A percentile compares a stretch with the other conserved stretches of the same genome.
phyloP scores from a whole-genome alignment of 2,797 vertebrate species.

The Parauchenoglanis punctatus region DNA sequence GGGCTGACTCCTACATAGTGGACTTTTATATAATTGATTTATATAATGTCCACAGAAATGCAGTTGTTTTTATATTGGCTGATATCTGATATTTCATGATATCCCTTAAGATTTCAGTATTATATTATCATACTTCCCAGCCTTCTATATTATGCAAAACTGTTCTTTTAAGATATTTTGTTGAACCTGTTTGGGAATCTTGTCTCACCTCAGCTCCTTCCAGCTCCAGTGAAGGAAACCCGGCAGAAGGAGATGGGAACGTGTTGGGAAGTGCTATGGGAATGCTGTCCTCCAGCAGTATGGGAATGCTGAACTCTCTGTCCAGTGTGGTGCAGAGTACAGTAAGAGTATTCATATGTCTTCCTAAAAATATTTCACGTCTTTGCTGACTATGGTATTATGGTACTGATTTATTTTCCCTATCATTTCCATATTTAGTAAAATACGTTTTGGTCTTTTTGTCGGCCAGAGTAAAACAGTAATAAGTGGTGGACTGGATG shows the following conservation, averaged over 20 bases:
- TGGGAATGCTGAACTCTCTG: constrained; percentile 89
- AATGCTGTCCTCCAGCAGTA: constrained; percentile 83
- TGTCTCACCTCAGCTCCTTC: constrained; percentile 48
- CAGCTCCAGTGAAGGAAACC: constrained; percentile 44
- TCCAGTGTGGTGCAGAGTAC: constrained; percentile 92
- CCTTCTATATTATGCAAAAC: background rate
- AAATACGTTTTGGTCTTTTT: background rate
- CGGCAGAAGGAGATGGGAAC: constrained; percentile 64
- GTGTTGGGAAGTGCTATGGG: constrained; percentile 81
- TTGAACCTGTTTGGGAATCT: background rate
- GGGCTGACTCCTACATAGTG: too few relatives aligned
- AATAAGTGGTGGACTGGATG: constrained; percentile 90
- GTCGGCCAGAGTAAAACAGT: constrained; percentile 85
- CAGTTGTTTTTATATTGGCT: too few relatives aligned
- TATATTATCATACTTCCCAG: background rate
- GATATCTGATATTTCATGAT: background rate
- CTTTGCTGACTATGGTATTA: background rate
- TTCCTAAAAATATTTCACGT: background rate
- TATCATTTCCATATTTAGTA: background rate
- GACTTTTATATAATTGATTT: background rate
- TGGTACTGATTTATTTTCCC: background rate
- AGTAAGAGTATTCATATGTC: constrained; percentile 72
- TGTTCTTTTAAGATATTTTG: background rate
- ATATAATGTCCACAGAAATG: background rate
- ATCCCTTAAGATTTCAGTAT: background rate